Evolutionary conservation across 2,113 vertebrate species (phyloP).

Genomic region (Montifringilla adamsi): DNA sequence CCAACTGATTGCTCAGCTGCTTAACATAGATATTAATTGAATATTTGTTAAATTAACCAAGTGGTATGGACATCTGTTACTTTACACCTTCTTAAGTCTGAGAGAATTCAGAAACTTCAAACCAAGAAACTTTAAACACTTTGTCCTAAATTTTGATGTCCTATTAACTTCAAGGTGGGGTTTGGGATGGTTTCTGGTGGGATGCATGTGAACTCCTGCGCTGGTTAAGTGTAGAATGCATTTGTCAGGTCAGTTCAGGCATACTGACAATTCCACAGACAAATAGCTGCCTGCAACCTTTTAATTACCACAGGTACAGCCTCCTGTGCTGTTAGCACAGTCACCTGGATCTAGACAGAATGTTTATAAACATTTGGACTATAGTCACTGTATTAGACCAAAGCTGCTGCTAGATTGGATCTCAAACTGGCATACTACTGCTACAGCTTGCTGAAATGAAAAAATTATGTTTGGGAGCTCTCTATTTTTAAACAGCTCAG

Average conservation of each 20-base stretch:
- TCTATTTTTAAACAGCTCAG: not conserved
- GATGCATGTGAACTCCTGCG: not conserved
- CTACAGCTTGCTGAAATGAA: not conserved
- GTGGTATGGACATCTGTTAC: not conserved
- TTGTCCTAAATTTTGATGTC: not conserved
- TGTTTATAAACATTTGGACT: conserved; percentile 55
- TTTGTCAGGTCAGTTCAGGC: not conserved
- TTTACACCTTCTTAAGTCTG: not conserved
- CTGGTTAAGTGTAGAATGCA: not conserved
- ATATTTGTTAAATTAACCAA: not conserved
- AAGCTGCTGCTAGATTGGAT: conserved; percentile 41
- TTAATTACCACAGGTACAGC: not conserved
- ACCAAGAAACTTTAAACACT: not conserved
- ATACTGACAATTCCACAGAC: not conserved
- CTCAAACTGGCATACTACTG: conserved; percentile 5
- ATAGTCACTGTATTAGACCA: conserved; percentile 10
- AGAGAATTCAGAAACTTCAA: not conserved
- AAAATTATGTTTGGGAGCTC: not conserved
- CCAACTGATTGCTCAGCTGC: not conserved
- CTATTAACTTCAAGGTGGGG: not conserved
- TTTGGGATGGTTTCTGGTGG: not conserved
- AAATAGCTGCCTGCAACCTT: not conserved
- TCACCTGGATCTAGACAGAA: conserved; percentile 43
- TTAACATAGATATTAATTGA: not conserved
- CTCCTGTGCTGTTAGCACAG: conserved; percentile 19